Evolutionary conservation across 2,888 invertebrate genomes (phyloP).

Genomic region (Notocelia uddmanniana): DNA sequence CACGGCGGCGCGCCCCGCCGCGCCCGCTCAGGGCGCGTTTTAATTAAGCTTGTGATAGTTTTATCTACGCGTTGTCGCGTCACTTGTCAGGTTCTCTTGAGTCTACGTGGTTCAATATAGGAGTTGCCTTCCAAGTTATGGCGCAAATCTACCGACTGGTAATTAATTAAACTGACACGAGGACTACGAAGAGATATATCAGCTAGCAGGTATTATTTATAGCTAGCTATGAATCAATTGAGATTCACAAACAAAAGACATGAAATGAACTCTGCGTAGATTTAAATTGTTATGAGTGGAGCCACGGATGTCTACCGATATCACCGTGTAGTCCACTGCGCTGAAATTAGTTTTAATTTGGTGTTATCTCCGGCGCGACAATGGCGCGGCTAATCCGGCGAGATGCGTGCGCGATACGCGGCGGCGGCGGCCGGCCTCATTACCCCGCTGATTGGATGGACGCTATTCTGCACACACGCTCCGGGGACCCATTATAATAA

Average conservation of each 20-base stretch:
- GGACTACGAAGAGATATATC: too few relatives aligned
- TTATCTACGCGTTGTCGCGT: constrained; percentile 55
- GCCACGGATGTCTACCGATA: too few relatives aligned
- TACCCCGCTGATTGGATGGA: constrained; percentile 54
- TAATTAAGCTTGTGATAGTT: constrained; percentile 67
- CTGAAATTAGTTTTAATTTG: constrained; percentile 57
- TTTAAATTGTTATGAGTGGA: too few relatives aligned
- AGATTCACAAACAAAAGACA: too few relatives aligned
- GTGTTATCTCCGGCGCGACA: constrained; percentile 54
- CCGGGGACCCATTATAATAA: constrained; percentile 51
- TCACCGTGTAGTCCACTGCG: constrained; percentile 25
- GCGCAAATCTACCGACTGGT: neutral
- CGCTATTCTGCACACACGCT: constrained; percentile 39
- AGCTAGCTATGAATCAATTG: too few relatives aligned
- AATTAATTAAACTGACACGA: too few relatives aligned
- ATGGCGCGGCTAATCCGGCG: constrained; percentile 56
- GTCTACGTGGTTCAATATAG: neutral
- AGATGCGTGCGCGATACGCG: constrained; percentile 57
- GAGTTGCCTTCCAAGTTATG: neutral
- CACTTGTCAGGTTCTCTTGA: constrained; percentile 33
- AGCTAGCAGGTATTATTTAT: too few relatives aligned
- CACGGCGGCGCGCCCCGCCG: constrained; percentile 47
- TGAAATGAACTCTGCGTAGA: too few relatives aligned
- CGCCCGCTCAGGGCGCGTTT: constrained; percentile 56
- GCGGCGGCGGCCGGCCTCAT: constrained; percentile 47